A percentile compares a stretch with the other conserved stretches of the same genome.
phyloP scores from a whole-genome alignment of 2,888 invertebrate species.

The Lacanobia wlatinum region DNA sequence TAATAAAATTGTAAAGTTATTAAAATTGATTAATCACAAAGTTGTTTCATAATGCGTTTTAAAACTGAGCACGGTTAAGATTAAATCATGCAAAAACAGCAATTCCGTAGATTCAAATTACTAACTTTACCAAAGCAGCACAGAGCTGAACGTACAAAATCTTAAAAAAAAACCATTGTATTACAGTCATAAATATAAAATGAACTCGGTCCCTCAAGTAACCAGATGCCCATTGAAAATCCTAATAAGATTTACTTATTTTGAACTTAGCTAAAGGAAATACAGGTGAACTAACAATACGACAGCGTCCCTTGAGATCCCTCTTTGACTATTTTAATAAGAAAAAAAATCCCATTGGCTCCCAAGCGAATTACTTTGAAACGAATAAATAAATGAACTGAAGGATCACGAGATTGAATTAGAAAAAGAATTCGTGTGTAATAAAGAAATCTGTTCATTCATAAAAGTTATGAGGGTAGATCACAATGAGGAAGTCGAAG shows the following conservation, averaged over 20 bases:
- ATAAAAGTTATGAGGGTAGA: constrained; percentile 85
- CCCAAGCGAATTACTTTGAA: constrained; percentile 86
- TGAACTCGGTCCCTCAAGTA: constrained; percentile 81
- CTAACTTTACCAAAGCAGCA: constrained; percentile 10
- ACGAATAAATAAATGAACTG: constrained; percentile 87
- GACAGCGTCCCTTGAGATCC: constrained; percentile 76
- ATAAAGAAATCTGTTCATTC: constrained; percentile 87
- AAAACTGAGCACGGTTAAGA: not conserved
- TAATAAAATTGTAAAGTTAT: constrained; percentile 33
- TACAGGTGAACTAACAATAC: constrained; percentile 88
- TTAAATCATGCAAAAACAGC: not conserved
- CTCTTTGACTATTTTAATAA: constrained; percentile 89
- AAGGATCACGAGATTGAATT: constrained; percentile 87
- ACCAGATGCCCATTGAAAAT: constrained; percentile 85
- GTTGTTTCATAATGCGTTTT: constrained; percentile 8
- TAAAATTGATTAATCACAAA: constrained; percentile 20
- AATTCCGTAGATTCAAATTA: constrained; percentile 3
- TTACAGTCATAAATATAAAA: constrained; percentile 82
- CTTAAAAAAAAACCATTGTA: constrained; percentile 63
- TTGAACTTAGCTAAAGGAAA: constrained; percentile 81
- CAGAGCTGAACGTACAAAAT: constrained; percentile 40
- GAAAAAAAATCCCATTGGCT: constrained; percentile 80
- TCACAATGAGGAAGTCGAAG: constrained; percentile 82
- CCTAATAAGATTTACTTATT: constrained; percentile 88
- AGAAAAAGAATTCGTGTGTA: constrained; percentile 86